Base-by-base conservation (phyloP, 2,797 vertebrate genomes). In the Pempheris klunzingeri region DNA sequence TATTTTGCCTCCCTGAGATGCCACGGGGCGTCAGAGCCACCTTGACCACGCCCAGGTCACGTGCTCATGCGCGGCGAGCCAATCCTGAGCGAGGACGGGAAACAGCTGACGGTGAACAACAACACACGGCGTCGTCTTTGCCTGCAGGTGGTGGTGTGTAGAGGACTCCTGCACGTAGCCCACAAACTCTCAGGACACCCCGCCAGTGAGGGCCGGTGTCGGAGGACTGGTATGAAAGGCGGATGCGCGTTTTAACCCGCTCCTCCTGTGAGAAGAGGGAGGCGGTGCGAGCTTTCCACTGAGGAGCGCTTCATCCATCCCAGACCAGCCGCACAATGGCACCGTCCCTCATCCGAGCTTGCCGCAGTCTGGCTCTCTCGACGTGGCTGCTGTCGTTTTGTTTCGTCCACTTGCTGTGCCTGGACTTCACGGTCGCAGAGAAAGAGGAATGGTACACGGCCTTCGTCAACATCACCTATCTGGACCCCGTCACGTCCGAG, bases 391-490 rank as follows among this genome's bases (percentile, higher is more conserved):
- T 99, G 81, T 98, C 97, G 83, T 96, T 98, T 88, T 98, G 97
- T 91, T 98, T 98, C 92, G 97, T 99, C 80, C 97, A 98, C 95
- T 90, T 98, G 93, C 93, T 98, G 80, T 97, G 97, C 87, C 90
- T 99, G 96, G 98, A 99, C 95, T 97, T 99, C 88, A 98, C 98
- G 7, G 98, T 97, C 63, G 98, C 98, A 3, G 98, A 99, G 94
- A 99, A 98, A 87, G 98, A 99, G 91, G 98, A 99, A 76, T 99
- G 98, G 98, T 99, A 99, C 96, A 99, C 98, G 20, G 98, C 98
- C 14, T 98, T 99, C 85, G 97, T 99, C 77, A 99, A 98, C 95
- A 97, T 99, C 92, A 97, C 96, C 77, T 98, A 99, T 84, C 84
- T 93, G 62, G 98, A 99, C 88, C 96, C 97, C 11, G 88, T 88